Evolutionary conservation across 2,888 invertebrate species (phyloP).

Genomic region (Acrocera orbiculus): DNA sequence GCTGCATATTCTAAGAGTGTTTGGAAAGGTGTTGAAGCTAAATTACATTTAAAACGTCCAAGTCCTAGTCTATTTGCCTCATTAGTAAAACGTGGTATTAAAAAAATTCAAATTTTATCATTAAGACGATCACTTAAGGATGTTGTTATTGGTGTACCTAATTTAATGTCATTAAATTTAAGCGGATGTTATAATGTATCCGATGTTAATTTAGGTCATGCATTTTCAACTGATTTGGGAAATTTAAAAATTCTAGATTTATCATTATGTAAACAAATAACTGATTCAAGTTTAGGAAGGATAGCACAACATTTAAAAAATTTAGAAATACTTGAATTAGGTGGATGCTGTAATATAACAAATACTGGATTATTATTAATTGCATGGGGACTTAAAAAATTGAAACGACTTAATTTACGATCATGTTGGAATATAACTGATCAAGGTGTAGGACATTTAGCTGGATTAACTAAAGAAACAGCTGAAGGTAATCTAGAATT

Average conservation of each 20-base stretch:
- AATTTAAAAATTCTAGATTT: slow-evolving; percentile 67
- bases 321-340: slow-evolving; percentile 71
- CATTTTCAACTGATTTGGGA: slow-evolving; percentile 59
- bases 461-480: slow-evolving; percentile 48
- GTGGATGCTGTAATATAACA: slow-evolving; percentile 82
- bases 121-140: slow-evolving; percentile 66
- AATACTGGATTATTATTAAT: slow-evolving; percentile 73
- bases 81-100: slow-evolving; percentile 71
- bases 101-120: slow-evolving; percentile 75
- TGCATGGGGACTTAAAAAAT: slow-evolving; percentile 71
- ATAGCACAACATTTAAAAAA: slow-evolving; percentile 74
- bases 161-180: slow-evolving; percentile 71
- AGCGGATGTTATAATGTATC: slow-evolving; percentile 90
- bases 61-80: slow-evolving; percentile 73
- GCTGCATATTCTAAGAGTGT: slow-evolving; percentile 84
- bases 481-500: slow-evolving; percentile 54
- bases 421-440: slow-evolving; percentile 90
- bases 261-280: slow-evolving; percentile 86
- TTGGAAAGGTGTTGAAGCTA: slow-evolving; percentile 87
- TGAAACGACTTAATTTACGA: slow-evolving; percentile 69
- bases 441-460: slow-evolving; percentile 72
- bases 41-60: slow-evolving; percentile 67
- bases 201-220: slow-evolving; percentile 66
- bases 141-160: slow-evolving; percentile 69
- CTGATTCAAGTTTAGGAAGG: slow-evolving; percentile 70